Percentiles rank a stretch among this genome's conserved stretches.
Evolutionary conservation across 2,888 invertebrate species (phyloP).

Genomic region (Drosophila ochracea): DNA sequence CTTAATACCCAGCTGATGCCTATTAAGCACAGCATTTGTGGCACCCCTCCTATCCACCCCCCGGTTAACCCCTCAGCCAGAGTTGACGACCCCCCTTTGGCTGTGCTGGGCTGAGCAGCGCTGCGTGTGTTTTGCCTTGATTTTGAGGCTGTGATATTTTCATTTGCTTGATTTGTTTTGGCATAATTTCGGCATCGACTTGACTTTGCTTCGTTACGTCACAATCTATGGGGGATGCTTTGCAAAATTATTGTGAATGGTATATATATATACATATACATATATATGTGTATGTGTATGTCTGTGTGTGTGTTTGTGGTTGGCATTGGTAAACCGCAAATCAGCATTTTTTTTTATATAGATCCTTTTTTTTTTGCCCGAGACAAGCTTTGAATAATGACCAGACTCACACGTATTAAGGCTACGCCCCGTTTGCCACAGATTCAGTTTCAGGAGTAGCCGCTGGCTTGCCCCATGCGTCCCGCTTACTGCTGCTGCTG

Average conservation of each 20-base stretch:
- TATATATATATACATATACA: neutral
- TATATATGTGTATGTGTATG: constrained; percentile 10
- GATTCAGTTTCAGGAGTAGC: neutral
- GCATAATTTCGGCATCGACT: constrained; percentile 70
- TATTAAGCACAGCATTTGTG: constrained; percentile 81
- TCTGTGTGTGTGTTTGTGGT: constrained; percentile 21
- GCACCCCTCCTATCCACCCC: constrained; percentile 55
- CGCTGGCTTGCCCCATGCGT: neutral
- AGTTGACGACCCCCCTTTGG: constrained; percentile 2
- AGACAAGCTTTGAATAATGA: constrained; percentile 62
- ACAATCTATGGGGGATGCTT: constrained; percentile 31
- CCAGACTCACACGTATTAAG: constrained; percentile 60
- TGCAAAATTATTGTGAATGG: constrained; percentile 61
- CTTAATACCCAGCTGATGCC: constrained; percentile 81
- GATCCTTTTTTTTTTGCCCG: constrained; percentile 9
- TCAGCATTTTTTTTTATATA: constrained; percentile 54
- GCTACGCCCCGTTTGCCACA: constrained; percentile 55
- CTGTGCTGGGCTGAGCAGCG: constrained; percentile 14
- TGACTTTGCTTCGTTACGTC: constrained; percentile 36
- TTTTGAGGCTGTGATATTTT: constrained; percentile 78
- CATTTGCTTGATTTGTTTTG: constrained; percentile 81
- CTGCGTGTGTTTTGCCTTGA: constrained; percentile 69
- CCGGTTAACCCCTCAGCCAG: neutral
- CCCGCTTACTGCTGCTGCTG: constrained; percentile 3
- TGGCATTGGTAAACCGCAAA: constrained; percentile 70